Evolutionary conservation across 2,888 invertebrate genomes (phyloP), one percentile per base, ranked within the genome.

Genomic region (Norana najaformis): DNA sequence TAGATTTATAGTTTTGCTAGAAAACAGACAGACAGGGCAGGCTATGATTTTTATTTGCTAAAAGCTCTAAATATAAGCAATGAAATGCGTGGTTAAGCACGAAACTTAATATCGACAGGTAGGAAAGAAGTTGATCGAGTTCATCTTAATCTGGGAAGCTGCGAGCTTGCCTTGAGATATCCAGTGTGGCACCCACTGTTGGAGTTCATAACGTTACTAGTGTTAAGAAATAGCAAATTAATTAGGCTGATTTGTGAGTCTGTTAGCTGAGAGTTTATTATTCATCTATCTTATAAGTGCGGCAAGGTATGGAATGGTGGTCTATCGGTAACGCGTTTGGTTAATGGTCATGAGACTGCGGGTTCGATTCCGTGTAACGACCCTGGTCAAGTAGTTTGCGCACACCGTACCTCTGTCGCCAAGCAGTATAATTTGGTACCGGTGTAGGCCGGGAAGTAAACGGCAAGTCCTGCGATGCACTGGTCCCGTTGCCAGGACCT

Each of bases 251-350:
- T n/a, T 69, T 69, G 69, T 69, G 69, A 30, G 69, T 30, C n/a
- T n/a, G n/a, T n/a, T 69, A 69, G 30, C 69, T 11, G n/a, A 69
- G 8, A 69, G 8, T n/a, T 69, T 69, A 69, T 69, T 69, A 69
- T 69, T n/a, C 69, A 69, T 69, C 69, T 69, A 69, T 69, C 69
- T 69, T n/a, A 69, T 69, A 30, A n/a, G n/a, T n/a, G n/a, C n/a
- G n/a, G n/a, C n/a, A n/a, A n/a, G n/a, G n/a, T n/a, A n/a, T n/a
- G n/a, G n/a, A n/a, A n/a, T n/a, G n/a, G n/a, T n/a, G n/a, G n/a
- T n/a, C n/a, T n/a, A n/a, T n/a, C n/a, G n/a, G n/a, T n/a, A n/a
- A n/a, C n/a, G n/a, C n/a, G n/a, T n/a, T n/a, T n/a, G n/a, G n/a
- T n/a, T n/a, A n/a, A n/a, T n/a, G n/a, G n/a, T n/a, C n/a, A n/a